Evolutionary conservation across 2,797 vertebrate genomes (phyloP).

Genomic region (Buphagus erythrorhynchus): DNA sequence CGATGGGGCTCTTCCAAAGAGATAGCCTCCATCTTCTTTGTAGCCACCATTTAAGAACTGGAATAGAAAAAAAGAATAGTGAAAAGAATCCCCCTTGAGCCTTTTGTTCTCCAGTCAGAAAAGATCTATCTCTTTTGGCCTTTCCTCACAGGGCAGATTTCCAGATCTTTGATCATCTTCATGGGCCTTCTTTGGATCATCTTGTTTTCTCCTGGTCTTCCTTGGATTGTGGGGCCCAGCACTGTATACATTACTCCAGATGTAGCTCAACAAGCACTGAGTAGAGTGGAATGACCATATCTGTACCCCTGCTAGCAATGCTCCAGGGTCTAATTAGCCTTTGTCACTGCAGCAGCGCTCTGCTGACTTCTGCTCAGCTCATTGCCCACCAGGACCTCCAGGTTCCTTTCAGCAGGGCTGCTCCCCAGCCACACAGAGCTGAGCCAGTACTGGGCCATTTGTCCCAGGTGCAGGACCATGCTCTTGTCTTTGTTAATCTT

Average conservation of each 20-base stretch:
- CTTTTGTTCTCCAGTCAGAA: not conserved
- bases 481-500: not conserved
- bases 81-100: not conserved
- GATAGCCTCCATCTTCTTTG: not conserved
- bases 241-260: not conserved
- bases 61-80: too few species aligned
- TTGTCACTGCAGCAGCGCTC: not conserved
- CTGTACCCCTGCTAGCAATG: not conserved
- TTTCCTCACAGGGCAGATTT: not conserved
- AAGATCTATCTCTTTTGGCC: not conserved
- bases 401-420: not conserved
- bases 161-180: not conserved
- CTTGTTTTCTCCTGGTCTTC: not conserved
- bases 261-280: not conserved
- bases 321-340: not conserved
- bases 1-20: not conserved
- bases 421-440: not conserved
- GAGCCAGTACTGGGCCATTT: not conserved
- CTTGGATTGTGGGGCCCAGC: not conserved
- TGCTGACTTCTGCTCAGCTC: not conserved
- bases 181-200: not conserved
- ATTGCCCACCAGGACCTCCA: not conserved
- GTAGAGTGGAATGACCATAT: not conserved
- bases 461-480: not conserved
- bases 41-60: not conserved